These are phyloP conservation scores for Pelosia muscerda DNA, from an alignment of 2,888 invertebrate species.

Conservation along the genomic window DNA sequence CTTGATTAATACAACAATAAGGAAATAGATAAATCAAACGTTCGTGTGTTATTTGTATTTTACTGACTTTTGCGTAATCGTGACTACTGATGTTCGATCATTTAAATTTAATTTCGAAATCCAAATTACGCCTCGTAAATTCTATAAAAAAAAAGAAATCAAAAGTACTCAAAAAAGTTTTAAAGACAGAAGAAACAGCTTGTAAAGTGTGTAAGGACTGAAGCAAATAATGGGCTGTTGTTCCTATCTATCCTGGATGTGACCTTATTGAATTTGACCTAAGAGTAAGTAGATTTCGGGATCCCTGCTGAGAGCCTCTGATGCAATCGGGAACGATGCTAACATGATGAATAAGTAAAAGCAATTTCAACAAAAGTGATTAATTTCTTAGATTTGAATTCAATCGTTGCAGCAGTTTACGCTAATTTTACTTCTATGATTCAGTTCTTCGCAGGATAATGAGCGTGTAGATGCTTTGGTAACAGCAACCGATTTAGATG, in stretches of 20 bases:
- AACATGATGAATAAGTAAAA: neutral
- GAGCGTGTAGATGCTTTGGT: constrained; percentile 27
- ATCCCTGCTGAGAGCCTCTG: no score
- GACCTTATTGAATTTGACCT: no score
- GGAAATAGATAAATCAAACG: constrained; percentile 55
- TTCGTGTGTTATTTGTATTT: constrained; percentile 56
- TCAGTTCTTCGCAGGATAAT: constrained; percentile 26
- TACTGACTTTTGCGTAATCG: constrained; percentile 45
- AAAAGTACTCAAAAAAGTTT: no score
- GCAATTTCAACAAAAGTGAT: neutral
- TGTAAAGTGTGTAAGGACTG: no score
- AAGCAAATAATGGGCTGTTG: no score
- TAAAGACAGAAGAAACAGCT: no score
- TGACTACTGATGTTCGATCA: constrained; percentile 16
- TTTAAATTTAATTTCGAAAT: no score
- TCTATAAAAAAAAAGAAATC: no score
- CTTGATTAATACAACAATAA: constrained; percentile 19
- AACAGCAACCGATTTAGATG: constrained; percentile 47
- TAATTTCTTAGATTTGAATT: neutral
- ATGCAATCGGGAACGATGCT: no score
- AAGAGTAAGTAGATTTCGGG: no score
- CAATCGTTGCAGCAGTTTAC: neutral
- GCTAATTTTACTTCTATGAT: constrained; percentile 12
- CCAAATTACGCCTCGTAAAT: no score
- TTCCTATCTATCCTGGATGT: no score